A percentile compares a stretch with the other conserved stretches of the same genome.
These are phyloP conservation scores for Lepilemur septentrionalis DNA, from an alignment of 2,797 vertebrate species.

Conservation along the genomic window DNA sequence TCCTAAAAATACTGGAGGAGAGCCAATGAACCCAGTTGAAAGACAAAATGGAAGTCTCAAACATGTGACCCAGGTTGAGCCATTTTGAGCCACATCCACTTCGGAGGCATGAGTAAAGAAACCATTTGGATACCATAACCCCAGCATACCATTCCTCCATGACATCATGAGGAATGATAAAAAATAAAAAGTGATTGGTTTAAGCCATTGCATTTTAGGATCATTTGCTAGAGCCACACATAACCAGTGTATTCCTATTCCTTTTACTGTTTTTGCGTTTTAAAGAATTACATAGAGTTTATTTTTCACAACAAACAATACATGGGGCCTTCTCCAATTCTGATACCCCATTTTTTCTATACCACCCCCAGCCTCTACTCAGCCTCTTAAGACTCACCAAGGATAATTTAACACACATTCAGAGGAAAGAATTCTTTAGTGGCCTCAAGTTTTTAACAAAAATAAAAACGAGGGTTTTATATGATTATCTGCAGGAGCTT, in stretches of 20 bases:
- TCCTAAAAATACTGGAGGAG: background rate
- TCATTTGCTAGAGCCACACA: background rate
- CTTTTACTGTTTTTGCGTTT: background rate
- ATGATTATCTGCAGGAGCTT: background rate
- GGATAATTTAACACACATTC: background rate
- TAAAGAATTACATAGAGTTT: background rate
- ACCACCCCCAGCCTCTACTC: too few species aligned
- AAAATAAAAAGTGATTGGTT: background rate
- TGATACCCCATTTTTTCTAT: background rate
- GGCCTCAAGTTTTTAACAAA: background rate
- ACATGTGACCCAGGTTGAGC: background rate
- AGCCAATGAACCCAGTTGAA: fast-evolving
- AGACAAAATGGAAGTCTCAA: background rate
- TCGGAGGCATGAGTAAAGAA: background rate
- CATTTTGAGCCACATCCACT: background rate
- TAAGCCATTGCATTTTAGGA: background rate
- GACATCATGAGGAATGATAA: background rate
- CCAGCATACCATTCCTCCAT: background rate
- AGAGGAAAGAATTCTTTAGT: background rate
- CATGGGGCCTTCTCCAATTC: background rate
- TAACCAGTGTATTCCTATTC: background rate
- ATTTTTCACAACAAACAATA: background rate
- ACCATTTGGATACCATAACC: background rate
- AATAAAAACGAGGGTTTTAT: background rate
- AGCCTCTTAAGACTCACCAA: background rate